These are phyloP conservation scores for Drosophila obscura DNA, from an alignment of 1,140 invertebrate genomes.

Conservation along the genomic window DNA sequence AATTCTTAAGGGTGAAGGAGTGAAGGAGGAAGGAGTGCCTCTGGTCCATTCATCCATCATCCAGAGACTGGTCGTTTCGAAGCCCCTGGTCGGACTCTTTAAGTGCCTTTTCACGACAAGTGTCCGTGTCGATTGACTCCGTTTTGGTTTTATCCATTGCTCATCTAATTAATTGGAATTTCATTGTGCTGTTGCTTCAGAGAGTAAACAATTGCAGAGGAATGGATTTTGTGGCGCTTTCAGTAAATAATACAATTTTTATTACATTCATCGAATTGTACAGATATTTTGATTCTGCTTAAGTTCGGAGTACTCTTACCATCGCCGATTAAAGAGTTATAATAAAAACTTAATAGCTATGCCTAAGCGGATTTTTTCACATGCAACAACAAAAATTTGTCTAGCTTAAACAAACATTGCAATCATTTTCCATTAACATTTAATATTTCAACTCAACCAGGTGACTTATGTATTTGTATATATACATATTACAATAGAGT, in stretches of 20 bases:
- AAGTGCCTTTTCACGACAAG: conserved; percentile 50
- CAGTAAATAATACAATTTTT: conserved; percentile 71
- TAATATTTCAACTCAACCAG: conserved; percentile 72
- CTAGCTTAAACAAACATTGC: conserved; percentile 64
- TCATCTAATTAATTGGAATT: conserved; percentile 44
- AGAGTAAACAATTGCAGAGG: conserved; percentile 12
- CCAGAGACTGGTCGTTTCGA: not conserved
- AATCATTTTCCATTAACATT: conserved; percentile 49
- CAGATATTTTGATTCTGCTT: conserved; percentile 46
- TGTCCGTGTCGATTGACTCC: conserved; percentile 18
- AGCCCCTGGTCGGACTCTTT: conserved; percentile 15
- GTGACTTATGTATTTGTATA: conserved; percentile 35
- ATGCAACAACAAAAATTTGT: conserved; percentile 53
- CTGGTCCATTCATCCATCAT: conserved; percentile 19
- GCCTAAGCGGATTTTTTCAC: conserved; percentile 54
- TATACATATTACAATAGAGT: conserved; percentile 65
- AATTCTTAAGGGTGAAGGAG: conserved; percentile 18
- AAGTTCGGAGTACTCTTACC: conserved; percentile 44
- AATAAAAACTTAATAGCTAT: conserved; percentile 57
- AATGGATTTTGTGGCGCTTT: conserved; percentile 50
- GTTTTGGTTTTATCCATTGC: not conserved
- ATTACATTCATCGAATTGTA: conserved; percentile 47
- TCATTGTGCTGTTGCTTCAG: conserved; percentile 17
- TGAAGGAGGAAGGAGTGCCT: not conserved
- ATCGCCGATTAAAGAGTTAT: conserved; percentile 38